Base-by-base conservation (phyloP, 2,113 vertebrate genomes). In the Peromyscus californicus region DNA sequence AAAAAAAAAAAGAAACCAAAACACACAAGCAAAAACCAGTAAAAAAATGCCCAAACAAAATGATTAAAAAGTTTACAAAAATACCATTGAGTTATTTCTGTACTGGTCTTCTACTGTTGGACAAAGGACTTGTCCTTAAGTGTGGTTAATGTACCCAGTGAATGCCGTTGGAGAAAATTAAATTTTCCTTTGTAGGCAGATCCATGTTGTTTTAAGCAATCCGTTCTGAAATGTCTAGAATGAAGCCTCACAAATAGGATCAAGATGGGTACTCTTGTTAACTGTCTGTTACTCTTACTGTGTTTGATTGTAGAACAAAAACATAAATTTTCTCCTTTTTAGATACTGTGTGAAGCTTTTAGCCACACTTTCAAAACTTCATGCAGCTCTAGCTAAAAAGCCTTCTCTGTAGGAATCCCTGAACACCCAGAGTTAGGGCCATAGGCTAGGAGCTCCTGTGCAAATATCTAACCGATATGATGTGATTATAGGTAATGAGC, bases 311-410 rank as follows among this genome's bases (percentile, higher is more conserved):
- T 85, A 93, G 13, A 90, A 75, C 39, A 87, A 31, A 33, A 13
- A 54, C 11, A 36, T 29, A n/a, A 7, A 8, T 7, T 90, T 97
- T 95, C 26, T 85, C 26, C 70, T 45, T 96, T n/a, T 90, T 87
- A 84, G 7, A 45, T 76, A 59, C 26, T 65, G 2, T 65, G 51
- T 63, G 45, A 97, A 51, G 9, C 92, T 67, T 89, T 95, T 86
- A 96, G 36, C 19, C 36, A 54, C 2, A n/a, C 4, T 93, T 95
- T 96, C 57, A 88, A 88, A 75, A 75, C 4, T 87, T 67, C 3
- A 26, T 24, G 1, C 7, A n/a, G 13, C 6, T 5, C 76, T 93
- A 88, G 12, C 24, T 54, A 42, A 88, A 88, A 21, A 92, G 19
- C 2, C 36, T 90, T 93, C 93, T 86, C 13, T 33, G 19, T 90